phyloP scores from a whole-genome alignment of 2,113 vertebrate species.

The Myodes glareolus region DNA sequence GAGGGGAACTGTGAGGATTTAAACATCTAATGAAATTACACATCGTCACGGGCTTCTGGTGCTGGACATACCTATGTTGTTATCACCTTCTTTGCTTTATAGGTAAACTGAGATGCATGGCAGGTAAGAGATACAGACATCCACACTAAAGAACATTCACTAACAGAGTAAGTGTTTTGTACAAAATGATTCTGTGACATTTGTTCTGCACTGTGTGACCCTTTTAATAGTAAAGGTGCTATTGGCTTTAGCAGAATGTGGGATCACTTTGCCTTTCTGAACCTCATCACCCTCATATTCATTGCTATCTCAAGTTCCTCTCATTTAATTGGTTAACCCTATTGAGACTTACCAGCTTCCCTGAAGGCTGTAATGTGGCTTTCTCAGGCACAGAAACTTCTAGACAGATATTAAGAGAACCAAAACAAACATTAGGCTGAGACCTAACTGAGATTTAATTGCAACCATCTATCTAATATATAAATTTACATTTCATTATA shows the following conservation, averaged over 20 bases:
- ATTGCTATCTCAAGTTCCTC: neutral
- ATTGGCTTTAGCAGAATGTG: neutral
- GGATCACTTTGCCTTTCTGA: neutral
- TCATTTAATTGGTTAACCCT: neutral
- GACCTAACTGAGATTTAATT: neutral
- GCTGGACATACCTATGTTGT: neutral
- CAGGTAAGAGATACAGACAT: neutral
- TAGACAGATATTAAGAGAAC: neutral
- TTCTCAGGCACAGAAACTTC: neutral
- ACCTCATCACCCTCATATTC: neutral
- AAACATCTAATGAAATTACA: slow-evolving; percentile 27
- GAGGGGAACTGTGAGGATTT: neutral
- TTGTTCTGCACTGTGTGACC: neutral
- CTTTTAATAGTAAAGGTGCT: neutral
- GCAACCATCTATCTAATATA: neutral
- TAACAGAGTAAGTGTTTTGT: neutral
- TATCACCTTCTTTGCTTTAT: slow-evolving; percentile 2
- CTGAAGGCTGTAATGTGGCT: neutral
- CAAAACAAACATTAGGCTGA: neutral
- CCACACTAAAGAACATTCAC: neutral
- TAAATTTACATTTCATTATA: too few species aligned
- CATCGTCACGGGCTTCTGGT: neutral
- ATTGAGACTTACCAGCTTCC: neutral
- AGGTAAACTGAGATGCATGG: neutral
- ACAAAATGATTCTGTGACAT: neutral